Base-by-base conservation (phyloP, 2,113 vertebrate species). In the Hirundichthys speculiger region DNA sequence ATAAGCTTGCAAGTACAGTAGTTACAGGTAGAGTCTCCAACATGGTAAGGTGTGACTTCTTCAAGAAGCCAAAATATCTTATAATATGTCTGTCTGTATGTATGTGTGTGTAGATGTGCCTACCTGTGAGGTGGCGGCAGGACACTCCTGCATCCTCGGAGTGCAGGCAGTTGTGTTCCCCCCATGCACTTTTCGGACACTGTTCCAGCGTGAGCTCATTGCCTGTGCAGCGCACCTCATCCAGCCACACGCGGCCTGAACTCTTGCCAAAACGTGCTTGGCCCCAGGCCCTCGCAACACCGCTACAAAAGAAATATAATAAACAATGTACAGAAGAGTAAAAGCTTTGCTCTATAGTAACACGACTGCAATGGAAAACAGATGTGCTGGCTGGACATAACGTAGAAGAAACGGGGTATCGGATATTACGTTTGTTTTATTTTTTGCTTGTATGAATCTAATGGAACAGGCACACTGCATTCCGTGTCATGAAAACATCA, bases 161-260 rank as follows among this genome's bases (percentile, higher is more conserved):
- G 81, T 98, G 96, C 57, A 88, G 93, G n/a, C 98, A 99, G 90
- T 98, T 95, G 80, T 99, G 97, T 41, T 97, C 94, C 50, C 90
- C 90, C 98, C 97, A 98, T 59, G 93, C 78, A 24, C 90, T 93
- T 84, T 95, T 97, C 16, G 90, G 84, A 82, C 98, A 99, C 68
- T 98, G 94, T n/a, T 99, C 96, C 86, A 98, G 85, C 0, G 96
- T 94, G 2, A 98, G 93, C 71, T 99, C 96, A 15, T 98, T 99
- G 53, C 98, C 98, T 0, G 96, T 96, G 75, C 98, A 99, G 5
- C 45, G 92, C 34, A 99, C 95, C 77, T 98, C 96, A n/a, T 98
- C 98, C 86, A 98, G 79, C 79, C 95, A 82, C 60, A 99, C 89
- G 0, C 86, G 94, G 13, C 95, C 95, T 0, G 92, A 91, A 15